phyloP scores from a whole-genome alignment of 2,888 invertebrate species.

The Acleris sparsana region DNA sequence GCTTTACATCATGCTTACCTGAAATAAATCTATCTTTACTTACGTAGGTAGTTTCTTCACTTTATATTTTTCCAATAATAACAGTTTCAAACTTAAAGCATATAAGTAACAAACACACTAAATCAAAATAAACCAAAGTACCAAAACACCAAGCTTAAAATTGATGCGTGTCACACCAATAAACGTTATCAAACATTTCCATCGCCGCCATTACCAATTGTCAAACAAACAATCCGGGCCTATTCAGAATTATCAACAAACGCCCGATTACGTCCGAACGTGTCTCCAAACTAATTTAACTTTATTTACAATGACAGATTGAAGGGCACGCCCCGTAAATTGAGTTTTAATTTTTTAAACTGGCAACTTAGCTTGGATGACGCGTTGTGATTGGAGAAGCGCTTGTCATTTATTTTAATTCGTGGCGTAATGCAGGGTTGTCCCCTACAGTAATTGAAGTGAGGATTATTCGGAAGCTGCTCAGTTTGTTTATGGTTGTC shows the following conservation, averaged over 20 bases:
- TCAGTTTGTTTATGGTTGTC: constrained; percentile 9
- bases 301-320: constrained; percentile 73
- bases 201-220: constrained; percentile 43
- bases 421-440: constrained; percentile 34
- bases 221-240: constrained; percentile 53
- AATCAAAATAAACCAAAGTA: constrained; percentile 8
- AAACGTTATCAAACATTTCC: constrained; percentile 17
- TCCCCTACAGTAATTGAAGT: constrained; percentile 23
- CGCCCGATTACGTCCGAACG: constrained; percentile 52
- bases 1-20: too few species aligned
- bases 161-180: constrained; percentile 15
- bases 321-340: constrained; percentile 66
- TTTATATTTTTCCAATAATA: too few species aligned
- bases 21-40: too few species aligned
- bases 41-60: too few species aligned
- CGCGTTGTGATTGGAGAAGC: constrained; percentile 65
- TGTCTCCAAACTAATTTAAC: constrained; percentile 74
- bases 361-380: constrained; percentile 61
- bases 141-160: constrained; percentile 9
- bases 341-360: constrained; percentile 80
- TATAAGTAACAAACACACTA: too few species aligned
- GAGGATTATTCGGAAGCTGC: constrained; percentile 14
- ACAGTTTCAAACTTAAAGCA: too few species aligned
- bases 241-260: constrained; percentile 51
- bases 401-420: constrained; percentile 82